Evolutionary conservation across 2,797 vertebrate genomes (phyloP).

Genomic region (Spinus pinus): DNA sequence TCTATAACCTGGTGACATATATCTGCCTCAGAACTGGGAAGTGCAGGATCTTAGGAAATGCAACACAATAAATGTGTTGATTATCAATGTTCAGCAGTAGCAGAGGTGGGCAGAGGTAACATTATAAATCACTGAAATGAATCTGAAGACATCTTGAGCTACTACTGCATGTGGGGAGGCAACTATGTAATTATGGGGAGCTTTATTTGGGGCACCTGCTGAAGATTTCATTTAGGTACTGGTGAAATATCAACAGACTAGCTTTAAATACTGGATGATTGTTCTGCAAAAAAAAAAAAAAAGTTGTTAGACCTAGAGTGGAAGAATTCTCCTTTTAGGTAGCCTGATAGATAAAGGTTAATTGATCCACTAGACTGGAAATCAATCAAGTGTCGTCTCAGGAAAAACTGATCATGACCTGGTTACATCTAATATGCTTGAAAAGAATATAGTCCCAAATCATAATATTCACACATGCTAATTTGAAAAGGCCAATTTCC

Average conservation of each 20-base stretch:
- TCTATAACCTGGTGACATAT: not conserved
- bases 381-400: not conserved
- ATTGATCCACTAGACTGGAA: not conserved
- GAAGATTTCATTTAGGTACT: not conserved
- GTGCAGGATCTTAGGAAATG: not conserved
- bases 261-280: not conserved
- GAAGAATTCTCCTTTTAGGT: not conserved
- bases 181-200: not conserved
- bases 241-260: not conserved
- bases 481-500: not conserved
- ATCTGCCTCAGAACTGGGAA: not conserved
- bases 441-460: not conserved
- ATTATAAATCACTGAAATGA: not conserved
- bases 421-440: not conserved
- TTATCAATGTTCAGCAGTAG: not conserved
- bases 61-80: not conserved
- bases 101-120: not conserved
- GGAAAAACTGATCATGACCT: not conserved
- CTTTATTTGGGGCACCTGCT: not conserved
- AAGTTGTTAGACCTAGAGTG: not conserved
- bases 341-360: not conserved
- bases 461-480: not conserved
- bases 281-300: not conserved
- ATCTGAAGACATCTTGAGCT: not conserved
- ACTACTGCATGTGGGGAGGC: not conserved